phyloP scores from a whole-genome alignment of 2,797 vertebrate genomes.

The Ctenopoma multispine region DNA sequence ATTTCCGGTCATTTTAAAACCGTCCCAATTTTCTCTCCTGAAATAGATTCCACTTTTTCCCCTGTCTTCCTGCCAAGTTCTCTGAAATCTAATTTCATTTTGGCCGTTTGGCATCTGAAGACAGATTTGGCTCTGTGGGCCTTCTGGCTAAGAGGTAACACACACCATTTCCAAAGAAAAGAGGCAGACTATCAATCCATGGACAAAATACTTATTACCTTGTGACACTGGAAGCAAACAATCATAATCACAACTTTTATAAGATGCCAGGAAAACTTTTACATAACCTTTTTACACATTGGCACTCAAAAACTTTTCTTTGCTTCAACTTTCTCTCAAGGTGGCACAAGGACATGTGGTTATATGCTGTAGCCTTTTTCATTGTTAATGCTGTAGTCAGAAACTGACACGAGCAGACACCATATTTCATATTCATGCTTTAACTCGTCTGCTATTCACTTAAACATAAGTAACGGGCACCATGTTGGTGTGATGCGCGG shows the following conservation, averaged over 20 bases:
- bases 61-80: conserved; percentile 33
- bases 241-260: conserved; percentile 27
- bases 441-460: conserved; percentile 1
- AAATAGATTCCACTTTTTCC: conserved; percentile 59
- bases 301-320: conserved; percentile 16
- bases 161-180: conserved; percentile 52
- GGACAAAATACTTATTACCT: conserved; percentile 43
- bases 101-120: conserved; percentile 66
- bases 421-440: conserved; percentile 9
- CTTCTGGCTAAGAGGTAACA: conserved; percentile 57
- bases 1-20: conserved; percentile 51
- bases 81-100: conserved; percentile 67
- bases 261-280: conserved; percentile 8
- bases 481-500: neutral
- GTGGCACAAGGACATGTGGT: neutral
- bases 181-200: conserved; percentile 54
- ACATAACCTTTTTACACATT: conserved; percentile 4
- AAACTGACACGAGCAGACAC: conserved; percentile 16
- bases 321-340: conserved; percentile 4
- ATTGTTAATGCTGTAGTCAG: conserved; percentile 3
- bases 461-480: conserved; percentile 9
- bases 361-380: conserved; percentile 1
- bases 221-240: conserved; percentile 40
- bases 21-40: conserved; percentile 56
- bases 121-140: conserved; percentile 54